Evolutionary conservation across 1,140 invertebrate genomes (phyloP).

Genomic region (Tribolium madens): DNA sequence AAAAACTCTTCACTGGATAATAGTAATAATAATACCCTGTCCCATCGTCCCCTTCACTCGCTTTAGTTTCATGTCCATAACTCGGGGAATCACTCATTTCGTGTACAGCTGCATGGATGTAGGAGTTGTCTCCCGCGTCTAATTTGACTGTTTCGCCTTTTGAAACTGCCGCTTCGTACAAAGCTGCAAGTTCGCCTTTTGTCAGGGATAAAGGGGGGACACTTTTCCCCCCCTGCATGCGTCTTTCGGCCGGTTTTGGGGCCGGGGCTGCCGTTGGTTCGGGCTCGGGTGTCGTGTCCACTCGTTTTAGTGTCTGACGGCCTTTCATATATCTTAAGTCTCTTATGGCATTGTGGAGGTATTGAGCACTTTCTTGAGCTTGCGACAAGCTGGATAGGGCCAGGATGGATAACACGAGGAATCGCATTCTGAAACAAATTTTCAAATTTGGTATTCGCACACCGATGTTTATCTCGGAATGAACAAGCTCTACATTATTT

Average conservation of each 20-base stretch:
- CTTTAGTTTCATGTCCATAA: not conserved
- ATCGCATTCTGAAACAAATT: conserved; percentile 52
- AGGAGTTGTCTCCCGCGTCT: conserved; percentile 53
- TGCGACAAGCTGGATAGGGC: conserved; percentile 37
- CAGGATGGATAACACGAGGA: conserved; percentile 46
- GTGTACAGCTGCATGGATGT: conserved; percentile 60
- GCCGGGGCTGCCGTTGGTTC: conserved; percentile 35
- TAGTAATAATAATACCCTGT: conserved; percentile 64
- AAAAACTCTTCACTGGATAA: conserved; percentile 64
- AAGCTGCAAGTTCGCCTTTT: conserved; percentile 60
- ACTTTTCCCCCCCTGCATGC: conserved; percentile 36
- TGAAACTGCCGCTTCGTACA: conserved; percentile 60
- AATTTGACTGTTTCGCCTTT: conserved; percentile 62
- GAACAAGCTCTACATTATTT: too few species aligned
- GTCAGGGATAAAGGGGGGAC: conserved; percentile 58
- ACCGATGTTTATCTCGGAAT: too few species aligned
- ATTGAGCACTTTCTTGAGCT: conserved; percentile 57
- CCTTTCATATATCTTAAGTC: conserved; percentile 57
- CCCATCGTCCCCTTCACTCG: conserved; percentile 43
- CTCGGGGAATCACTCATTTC: conserved; percentile 54
- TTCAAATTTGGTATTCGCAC: too few species aligned
- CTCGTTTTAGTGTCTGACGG: conserved; percentile 49
- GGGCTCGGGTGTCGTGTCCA: conserved; percentile 33
- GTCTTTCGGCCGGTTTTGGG: conserved; percentile 32
- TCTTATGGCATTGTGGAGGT: conserved; percentile 62